Evolutionary conservation across 2,113 vertebrate species (phyloP).

Genomic region (Apodemus speciosus): DNA sequence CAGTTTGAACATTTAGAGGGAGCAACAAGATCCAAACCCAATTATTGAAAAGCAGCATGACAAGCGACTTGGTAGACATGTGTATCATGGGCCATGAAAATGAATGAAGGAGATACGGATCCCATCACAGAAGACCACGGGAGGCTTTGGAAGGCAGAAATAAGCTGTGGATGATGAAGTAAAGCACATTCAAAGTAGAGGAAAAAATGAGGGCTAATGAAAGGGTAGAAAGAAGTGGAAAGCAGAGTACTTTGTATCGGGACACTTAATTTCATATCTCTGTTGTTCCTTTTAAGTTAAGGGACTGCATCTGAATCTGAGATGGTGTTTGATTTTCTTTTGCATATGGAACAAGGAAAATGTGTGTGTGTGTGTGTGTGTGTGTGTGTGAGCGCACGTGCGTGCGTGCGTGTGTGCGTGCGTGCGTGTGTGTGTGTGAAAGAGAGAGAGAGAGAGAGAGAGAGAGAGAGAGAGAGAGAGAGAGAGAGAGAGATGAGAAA

Average conservation of each 20-base stretch:
- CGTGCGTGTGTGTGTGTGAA: neutral
- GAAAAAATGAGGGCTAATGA: neutral
- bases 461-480: neutral
- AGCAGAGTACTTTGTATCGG: neutral
- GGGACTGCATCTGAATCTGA: neutral
- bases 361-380: neutral
- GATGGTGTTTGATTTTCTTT: neutral
- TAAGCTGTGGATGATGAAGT: neutral
- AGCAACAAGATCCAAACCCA: neutral
- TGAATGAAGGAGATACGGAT: neutral
- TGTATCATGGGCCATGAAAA: neutral
- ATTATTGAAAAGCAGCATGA: neutral
- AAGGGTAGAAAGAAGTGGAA: neutral
- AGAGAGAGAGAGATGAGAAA: no score
- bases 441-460: neutral
- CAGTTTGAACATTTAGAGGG: neutral
- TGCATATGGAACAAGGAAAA: neutral
- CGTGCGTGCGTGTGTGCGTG: no score
- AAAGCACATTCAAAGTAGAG: neutral
- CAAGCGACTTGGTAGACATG: neutral
- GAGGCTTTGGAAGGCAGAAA: neutral
- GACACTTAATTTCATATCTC: neutral
- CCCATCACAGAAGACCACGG: neutral
- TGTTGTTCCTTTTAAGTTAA: neutral
- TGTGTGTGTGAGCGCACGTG: no score